Base-by-base conservation (phyloP, 2,888 invertebrate genomes). In the Diadegma fenestrale region DNA sequence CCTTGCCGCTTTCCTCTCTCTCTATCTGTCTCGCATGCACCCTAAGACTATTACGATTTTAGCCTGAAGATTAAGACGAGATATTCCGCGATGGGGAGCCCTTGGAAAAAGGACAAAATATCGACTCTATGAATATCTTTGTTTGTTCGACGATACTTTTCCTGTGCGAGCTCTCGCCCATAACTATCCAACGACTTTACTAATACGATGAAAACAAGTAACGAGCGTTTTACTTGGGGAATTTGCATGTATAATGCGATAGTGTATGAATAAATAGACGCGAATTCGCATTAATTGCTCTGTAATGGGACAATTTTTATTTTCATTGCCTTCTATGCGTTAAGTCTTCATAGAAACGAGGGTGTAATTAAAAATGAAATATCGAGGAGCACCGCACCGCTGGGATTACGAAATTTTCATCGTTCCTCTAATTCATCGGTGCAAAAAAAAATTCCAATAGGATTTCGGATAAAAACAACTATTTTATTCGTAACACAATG, bases 31-130 rank as follows among this genome's bases (percentile, higher is more conserved):
- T 19, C 72, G 14, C 8, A 72, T 41, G 10, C 26, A 14, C 12
- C n/a, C 41, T 22, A 43, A 61, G 2, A 51, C 51, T 17, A 26
- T 63, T 17, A 41, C 66, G 77, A 80, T 80, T 77, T 77, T 41
- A 80, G 76, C 37, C 51, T 14, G 37, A 37, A 72, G 84, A 84
- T 84, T 80, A 84, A 80, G 68, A 48, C 43, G 58, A 77, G 58
- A 84, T 84, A 80, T 80, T 80, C 61, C 58, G 14, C 45, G n/a
- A 19, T 17, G 41, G 37, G 30, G 37, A 64, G 37, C 37, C 12
- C 8, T 2, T 10, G 0, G 37, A 22, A 22, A 54, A 22, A 37
- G 7, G 43, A 61, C 17, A 41, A n/a, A 61, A 43, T 22, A 30
- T 51, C 33, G 51, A 45, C 54, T 43, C 37, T 12, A 30, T 19